Evolutionary conservation across 1,140 invertebrate genomes (phyloP).

Genomic region (Drosophila punjabiensis): DNA sequence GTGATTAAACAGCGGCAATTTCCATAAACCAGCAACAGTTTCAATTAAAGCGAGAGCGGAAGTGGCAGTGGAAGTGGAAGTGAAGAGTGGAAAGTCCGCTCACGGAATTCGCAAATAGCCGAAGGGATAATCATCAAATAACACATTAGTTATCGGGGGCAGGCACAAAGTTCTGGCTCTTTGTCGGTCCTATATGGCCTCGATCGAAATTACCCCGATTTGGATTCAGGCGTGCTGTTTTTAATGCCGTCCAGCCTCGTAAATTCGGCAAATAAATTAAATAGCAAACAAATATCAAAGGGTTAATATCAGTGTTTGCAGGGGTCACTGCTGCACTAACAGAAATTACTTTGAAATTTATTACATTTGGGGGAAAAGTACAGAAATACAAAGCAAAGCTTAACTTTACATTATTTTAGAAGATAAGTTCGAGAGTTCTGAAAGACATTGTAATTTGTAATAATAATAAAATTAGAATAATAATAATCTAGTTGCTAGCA

Average conservation of each 20-base stretch:
- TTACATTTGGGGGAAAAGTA: too few relatives aligned
- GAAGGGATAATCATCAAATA: slow-evolving; percentile 65
- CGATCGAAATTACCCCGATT: slow-evolving; percentile 61
- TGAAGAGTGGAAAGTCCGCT: slow-evolving; percentile 24
- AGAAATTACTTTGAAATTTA: neutral
- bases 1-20: slow-evolving; percentile 44
- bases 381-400: too few relatives aligned
- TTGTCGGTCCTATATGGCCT: slow-evolving; percentile 43
- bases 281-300: slow-evolving; percentile 74
- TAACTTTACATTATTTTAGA: too few relatives aligned
- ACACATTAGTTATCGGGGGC: slow-evolving; percentile 62
- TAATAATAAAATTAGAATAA: too few relatives aligned
- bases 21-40: slow-evolving; percentile 52
- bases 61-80: slow-evolving; percentile 55
- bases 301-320: slow-evolving; percentile 58
- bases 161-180: slow-evolving; percentile 56
- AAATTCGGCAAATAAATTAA: slow-evolving; percentile 78
- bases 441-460: too few relatives aligned
- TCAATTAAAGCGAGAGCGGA: slow-evolving; percentile 56
- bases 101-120: slow-evolving; percentile 52
- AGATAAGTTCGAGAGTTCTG: too few relatives aligned
- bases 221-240: slow-evolving; percentile 55
- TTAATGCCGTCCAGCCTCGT: slow-evolving; percentile 71
- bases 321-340: slow-evolving; percentile 29
- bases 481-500: neutral